Conservation (phyloP, 2,888 invertebrate genomes). For the Toxonevra muliebris region DNA sequence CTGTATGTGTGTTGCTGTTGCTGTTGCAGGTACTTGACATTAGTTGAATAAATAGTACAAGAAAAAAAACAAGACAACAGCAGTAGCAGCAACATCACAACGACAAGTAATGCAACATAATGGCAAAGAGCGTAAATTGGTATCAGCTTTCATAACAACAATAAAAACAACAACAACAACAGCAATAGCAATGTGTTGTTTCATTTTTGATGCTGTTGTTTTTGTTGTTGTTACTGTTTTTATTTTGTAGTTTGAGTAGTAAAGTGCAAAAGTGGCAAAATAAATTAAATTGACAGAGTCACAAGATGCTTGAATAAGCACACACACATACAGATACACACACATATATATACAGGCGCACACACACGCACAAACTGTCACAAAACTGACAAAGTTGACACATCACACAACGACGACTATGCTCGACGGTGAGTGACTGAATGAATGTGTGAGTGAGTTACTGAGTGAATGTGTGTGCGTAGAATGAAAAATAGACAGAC, state of each 20-base stretch:
- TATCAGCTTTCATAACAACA: slow-evolving; percentile 11
- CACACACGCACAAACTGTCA: neutral
- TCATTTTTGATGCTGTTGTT: neutral
- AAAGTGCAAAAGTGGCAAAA: slow-evolving; percentile 23
- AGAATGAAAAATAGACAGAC: too few relatives aligned
- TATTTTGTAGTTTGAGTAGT: neutral
- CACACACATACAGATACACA: neutral
- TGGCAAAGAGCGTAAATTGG: slow-evolving; percentile 13
- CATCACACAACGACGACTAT: too few relatives aligned
- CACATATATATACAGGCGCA: neutral
- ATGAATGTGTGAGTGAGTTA: too few relatives aligned
- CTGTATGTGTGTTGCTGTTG: too few relatives aligned
- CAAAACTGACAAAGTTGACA: neutral
- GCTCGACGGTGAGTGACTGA: too few relatives aligned
- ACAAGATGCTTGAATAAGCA: neutral
- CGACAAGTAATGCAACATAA: neutral
- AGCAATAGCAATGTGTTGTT: neutral
- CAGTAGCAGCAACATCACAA: neutral
- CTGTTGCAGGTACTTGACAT: too few relatives aligned
- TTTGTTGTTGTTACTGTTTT: neutral
- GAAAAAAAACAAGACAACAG: neutral
- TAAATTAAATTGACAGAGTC: slow-evolving; percentile 23
- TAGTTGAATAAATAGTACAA: neutral
- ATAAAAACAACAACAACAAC: neutral
- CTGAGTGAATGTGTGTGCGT: too few relatives aligned